A percentile compares a stretch with the other conserved stretches of the same genome.
Evolutionary conservation across 2,888 invertebrate species (phyloP).

Genomic region (Sipha maydis): DNA sequence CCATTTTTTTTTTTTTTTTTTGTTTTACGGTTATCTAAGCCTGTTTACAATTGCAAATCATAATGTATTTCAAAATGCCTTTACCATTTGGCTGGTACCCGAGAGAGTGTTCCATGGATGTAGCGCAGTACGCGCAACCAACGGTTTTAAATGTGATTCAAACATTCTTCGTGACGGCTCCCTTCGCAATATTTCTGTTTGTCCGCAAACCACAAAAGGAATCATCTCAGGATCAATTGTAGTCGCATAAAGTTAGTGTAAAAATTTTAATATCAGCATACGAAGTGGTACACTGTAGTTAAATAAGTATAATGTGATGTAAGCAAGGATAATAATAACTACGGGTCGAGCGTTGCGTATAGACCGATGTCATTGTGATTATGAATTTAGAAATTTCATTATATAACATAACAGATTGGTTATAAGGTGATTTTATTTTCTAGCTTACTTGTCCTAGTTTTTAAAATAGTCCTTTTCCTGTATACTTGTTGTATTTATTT

Average conservation of each 20-base stretch:
- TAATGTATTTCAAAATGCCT: neutral
- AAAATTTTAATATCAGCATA: neutral
- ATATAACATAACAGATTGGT: neutral
- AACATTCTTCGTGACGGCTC: neutral
- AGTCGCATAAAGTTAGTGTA: neutral
- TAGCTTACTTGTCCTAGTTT: neutral
- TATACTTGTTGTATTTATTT: neutral
- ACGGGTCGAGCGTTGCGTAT: too few species aligned
- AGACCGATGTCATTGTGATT: neutral
- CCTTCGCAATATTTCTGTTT: neutral
- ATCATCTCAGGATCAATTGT: neutral
- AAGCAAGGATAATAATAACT: neutral
- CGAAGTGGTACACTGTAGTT: neutral
- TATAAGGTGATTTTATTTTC: neutral
- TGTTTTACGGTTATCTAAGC: neutral
- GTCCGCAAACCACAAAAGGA: slow-evolving; percentile 33
- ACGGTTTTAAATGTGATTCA: slow-evolving; percentile 23
- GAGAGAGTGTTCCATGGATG: neutral
- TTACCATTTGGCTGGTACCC: slow-evolving; percentile 2
- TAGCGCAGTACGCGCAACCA: neutral
- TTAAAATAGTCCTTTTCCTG: neutral
- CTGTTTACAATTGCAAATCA: slow-evolving; percentile 6
- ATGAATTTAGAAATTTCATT: neutral
- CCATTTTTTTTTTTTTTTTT: neutral
- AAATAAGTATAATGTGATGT: neutral